Conservation (phyloP, 2,797 vertebrate species). For the Anas georgica region DNA sequence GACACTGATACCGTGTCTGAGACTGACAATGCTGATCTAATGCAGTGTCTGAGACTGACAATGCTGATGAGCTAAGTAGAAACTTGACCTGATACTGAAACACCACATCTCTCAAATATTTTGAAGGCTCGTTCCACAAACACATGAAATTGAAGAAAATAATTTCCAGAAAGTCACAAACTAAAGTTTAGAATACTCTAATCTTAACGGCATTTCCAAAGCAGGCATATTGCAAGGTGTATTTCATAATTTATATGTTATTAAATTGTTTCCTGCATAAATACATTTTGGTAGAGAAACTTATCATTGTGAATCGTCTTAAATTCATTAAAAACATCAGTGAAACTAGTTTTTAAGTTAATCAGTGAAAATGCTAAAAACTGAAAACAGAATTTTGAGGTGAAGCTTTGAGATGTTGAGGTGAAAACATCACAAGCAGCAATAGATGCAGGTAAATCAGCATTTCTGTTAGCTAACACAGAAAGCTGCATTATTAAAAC, state of each 20-base stretch:
- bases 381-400: neutral
- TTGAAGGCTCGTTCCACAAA: neutral
- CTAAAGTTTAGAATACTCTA: neutral
- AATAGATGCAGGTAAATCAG: neutral
- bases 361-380: neutral
- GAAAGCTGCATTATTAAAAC: neutral
- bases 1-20: neutral
- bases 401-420: neutral
- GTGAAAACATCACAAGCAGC: neutral
- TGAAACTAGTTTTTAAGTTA: neutral
- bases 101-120: neutral
- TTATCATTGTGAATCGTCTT: neutral
- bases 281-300: neutral
- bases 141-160: neutral
- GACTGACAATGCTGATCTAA: neutral
- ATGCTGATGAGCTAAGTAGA: neutral
- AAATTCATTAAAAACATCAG: neutral
- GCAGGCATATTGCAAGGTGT: neutral
- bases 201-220: neutral
- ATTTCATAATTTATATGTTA: too few relatives aligned
- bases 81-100: neutral
- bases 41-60: neutral
- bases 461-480: neutral
- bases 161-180: neutral
- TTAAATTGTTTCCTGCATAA: neutral